Evolutionary conservation across 2,797 vertebrate species (phyloP).

Genomic region (Siniperca obscura): DNA sequence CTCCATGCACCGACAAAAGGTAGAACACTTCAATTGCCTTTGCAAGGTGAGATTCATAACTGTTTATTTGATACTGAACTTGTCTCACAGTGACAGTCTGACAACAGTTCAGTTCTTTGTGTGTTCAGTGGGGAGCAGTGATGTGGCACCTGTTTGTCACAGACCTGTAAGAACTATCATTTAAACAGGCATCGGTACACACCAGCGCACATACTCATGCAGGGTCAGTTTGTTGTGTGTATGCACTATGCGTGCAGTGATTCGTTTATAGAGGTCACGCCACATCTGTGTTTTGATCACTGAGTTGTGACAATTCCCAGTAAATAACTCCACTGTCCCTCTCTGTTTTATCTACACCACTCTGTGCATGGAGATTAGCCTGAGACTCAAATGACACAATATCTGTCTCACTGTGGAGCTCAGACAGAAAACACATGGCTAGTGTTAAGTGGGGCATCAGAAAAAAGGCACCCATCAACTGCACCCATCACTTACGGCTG

Average conservation of each 20-base stretch:
- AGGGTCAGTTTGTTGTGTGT: conserved; percentile 11
- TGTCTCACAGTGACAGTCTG: conserved; percentile 39
- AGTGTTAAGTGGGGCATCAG: conserved; percentile 16
- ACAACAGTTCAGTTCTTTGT: conserved; percentile 32
- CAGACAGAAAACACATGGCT: conserved; percentile 16
- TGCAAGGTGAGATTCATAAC: conserved; percentile 36
- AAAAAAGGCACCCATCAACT: conserved; percentile 6
- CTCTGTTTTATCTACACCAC: conserved; percentile 1
- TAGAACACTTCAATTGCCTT: conserved; percentile 34
- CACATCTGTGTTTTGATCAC: conserved; percentile 35
- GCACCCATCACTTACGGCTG: neutral
- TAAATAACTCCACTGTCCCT: conserved; percentile 44
- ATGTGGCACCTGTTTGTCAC: conserved; percentile 51
- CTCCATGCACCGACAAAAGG: neutral
- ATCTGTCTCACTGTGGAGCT: conserved; percentile 2
- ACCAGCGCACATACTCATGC: neutral
- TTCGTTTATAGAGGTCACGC: conserved; percentile 36
- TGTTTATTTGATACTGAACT: conserved; percentile 50
- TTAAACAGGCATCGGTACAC: conserved; percentile 33
- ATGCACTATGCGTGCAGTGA: neutral
- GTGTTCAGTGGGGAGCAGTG: conserved; percentile 42
- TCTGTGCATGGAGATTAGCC: conserved; percentile 4
- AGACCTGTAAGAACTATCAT: conserved; percentile 39
- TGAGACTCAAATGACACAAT: conserved; percentile 12
- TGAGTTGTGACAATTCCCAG: conserved; percentile 34